phyloP scores from a whole-genome alignment of 2,888 invertebrate species.

The Frankliniella intonsa region DNA sequence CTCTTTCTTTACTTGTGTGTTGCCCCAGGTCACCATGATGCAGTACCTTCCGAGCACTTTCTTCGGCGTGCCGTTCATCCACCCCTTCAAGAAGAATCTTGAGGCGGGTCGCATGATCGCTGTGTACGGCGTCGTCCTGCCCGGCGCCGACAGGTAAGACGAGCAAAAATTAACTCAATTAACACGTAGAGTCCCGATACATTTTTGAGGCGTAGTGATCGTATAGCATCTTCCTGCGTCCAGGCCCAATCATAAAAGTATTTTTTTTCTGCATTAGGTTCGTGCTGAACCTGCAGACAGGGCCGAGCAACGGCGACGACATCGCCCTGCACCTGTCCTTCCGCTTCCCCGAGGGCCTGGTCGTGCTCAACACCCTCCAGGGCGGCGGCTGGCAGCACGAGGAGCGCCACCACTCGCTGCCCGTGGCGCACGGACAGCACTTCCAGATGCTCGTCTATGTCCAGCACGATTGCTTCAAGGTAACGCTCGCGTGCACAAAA shows the following conservation, averaged over 20 bases:
- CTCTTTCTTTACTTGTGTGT: too few species aligned
- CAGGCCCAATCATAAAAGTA: background rate
- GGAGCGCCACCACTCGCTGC: background rate
- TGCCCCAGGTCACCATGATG: background rate
- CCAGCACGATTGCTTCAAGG: background rate
- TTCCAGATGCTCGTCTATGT: conserved; percentile 12
- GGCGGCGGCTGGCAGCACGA: background rate
- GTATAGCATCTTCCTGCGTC: background rate
- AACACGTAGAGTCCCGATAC: background rate
- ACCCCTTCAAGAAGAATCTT: background rate
- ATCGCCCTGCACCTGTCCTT: background rate
- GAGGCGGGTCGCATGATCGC: background rate
- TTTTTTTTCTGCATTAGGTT: background rate
- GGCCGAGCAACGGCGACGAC: background rate
- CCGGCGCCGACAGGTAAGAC: background rate
- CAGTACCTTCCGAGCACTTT: background rate
- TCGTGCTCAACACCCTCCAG: background rate
- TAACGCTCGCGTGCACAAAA: too few species aligned
- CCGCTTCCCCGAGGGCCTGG: conserved; percentile 1
- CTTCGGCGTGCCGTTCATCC: conserved; percentile 9
- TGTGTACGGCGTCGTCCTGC: background rate
- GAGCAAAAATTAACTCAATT: background rate
- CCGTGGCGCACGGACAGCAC: background rate
- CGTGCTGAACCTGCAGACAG: conserved; percentile 9
- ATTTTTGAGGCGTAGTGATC: background rate